Evolutionary conservation across 2,888 invertebrate species (phyloP).

Genomic region (Lumbricus terrestris): DNA sequence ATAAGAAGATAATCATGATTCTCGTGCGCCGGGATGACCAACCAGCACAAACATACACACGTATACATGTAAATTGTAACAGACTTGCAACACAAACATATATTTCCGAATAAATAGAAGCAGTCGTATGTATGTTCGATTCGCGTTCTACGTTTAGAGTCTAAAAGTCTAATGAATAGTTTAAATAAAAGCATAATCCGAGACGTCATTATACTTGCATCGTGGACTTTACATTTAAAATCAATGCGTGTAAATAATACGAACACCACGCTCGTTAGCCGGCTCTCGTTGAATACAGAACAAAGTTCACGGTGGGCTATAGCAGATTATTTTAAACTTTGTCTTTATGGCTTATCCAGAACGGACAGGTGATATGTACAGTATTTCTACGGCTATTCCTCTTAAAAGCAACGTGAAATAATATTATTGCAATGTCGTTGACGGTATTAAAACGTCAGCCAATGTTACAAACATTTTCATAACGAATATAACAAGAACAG

Average conservation of each 20-base stretch:
- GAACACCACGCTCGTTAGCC: background rate
- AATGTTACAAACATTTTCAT: background rate
- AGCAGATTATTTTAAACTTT: background rate
- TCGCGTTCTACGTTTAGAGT: background rate
- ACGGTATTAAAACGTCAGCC: background rate
- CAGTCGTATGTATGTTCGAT: background rate
- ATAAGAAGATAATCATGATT: background rate
- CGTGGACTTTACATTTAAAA: background rate
- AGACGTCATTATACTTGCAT: background rate
- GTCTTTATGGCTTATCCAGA: background rate
- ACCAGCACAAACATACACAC: background rate
- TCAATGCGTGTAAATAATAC: background rate
- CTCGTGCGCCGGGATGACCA: background rate
- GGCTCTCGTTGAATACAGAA: background rate
- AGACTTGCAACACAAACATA: background rate
- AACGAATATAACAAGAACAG: background rate
- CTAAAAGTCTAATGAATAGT: background rate
- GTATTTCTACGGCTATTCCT: background rate
- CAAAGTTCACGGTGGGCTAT: background rate
- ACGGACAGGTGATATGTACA: background rate
- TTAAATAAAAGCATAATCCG: background rate
- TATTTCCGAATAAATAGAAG: background rate
- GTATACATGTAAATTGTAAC: background rate
- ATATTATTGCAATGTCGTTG: background rate
- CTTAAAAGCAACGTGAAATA: background rate